Evolutionary conservation across 1,140 invertebrate genomes (phyloP), one percentile per base, ranked within the genome.

Genomic region (Papilio machaon): DNA sequence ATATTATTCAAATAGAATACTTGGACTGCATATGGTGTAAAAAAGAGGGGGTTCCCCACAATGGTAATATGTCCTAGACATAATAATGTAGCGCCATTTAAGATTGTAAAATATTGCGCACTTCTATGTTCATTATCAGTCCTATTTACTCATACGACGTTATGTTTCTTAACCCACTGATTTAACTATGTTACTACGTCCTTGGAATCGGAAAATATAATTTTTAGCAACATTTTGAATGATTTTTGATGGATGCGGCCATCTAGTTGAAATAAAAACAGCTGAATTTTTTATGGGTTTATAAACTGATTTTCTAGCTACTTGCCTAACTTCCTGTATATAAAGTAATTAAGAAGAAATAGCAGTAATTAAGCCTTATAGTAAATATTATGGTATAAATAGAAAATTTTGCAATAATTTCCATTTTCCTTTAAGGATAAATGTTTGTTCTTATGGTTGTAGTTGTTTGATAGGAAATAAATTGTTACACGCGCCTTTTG

Each of bases 401-500:
- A 58, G 54, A 58, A n/a, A 58, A n/a, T 1, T 19, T 58, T 8
- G n/a, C 54, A 70, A 70, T 70, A 70, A 38, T 35, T 70, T 70
- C 30, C 15, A 70, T 30, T 67, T 67, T 67, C 10, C 60, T 67
- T 30, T 67, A 3, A 35, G 6, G 35, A 23, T 2, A 38, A 17
- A 70, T 70, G 64, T 70, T 70, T 30, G 17, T 70, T 70, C 11
- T 70, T 15, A 70, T 35, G 4, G 35, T 70, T 70, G 1, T 49
- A 76, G 52, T 49, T 47, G 74, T 47, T 49, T 52, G 13, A 52
- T 8, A 52, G 74, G 19, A 76, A 52, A 76, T 76, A 76, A 49
- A 76, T 76, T 23, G 2, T 76, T 52, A 54, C 74, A 52, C 19
- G 47, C 43, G 52, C 43, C 46, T 46, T 30, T 76, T 52, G 19